Evolutionary conservation across 2,797 vertebrate genomes (phyloP).

Genomic region (Chelon labrosus): DNA sequence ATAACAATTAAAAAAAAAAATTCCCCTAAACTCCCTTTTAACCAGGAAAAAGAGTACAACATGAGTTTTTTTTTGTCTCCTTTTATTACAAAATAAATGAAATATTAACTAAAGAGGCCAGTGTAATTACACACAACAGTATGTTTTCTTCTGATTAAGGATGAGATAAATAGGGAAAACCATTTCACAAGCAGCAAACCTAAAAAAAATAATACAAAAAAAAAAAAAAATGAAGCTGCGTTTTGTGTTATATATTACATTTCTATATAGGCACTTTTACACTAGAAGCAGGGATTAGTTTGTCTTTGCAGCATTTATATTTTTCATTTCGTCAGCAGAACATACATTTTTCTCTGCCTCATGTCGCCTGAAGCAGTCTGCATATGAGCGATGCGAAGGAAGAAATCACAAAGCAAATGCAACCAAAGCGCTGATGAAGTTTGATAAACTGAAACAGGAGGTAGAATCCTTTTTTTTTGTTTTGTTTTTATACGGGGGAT

Average conservation of each 20-base stretch:
- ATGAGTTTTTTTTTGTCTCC: constrained; percentile 11
- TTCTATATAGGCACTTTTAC: constrained; percentile 18
- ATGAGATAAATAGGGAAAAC: constrained; percentile 65
- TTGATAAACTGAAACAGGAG: constrained; percentile 64
- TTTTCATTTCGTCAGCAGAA: constrained; percentile 12
- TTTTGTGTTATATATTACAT: constrained; percentile 57
- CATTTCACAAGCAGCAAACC: constrained; percentile 46
- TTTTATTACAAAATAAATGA: constrained; percentile 83
- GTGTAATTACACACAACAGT: constrained; percentile 62
- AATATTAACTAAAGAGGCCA: constrained; percentile 59
- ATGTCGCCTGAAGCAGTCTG: constrained; percentile 5
- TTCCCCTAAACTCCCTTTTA: background rate
- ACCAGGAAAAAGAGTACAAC: constrained; percentile 27
- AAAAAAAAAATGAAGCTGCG: constrained; percentile 35
- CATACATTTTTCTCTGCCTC: background rate
- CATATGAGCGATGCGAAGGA: background rate
- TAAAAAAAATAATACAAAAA: constrained; percentile 10
- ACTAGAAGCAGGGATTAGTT: constrained; percentile 34
- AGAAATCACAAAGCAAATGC: constrained; percentile 2
- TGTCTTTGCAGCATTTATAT: constrained; percentile 13
- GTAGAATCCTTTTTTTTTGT: constrained; percentile 54
- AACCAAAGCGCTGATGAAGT: constrained; percentile 10
- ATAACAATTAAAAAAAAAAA: background rate
- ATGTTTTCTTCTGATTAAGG: constrained; percentile 41
- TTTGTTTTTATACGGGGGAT: constrained; percentile 29